phyloP scores from a whole-genome alignment of 2,797 vertebrate genomes.

The Lepus townsendii region DNA sequence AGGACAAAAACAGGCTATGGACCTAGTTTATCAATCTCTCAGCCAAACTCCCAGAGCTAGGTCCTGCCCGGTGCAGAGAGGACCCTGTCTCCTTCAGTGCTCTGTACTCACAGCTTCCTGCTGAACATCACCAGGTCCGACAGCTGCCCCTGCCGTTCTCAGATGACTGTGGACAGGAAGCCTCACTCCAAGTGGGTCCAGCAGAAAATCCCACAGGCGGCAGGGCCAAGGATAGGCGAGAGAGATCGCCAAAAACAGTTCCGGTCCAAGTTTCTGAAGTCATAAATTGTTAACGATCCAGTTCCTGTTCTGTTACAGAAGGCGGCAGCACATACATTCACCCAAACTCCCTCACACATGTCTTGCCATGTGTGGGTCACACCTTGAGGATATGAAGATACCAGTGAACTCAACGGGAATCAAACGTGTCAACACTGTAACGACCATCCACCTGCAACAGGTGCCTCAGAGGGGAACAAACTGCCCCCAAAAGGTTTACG shows the following conservation, averaged over 20 bases:
- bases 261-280: not conserved
- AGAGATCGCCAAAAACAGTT: not conserved
- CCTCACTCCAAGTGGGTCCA: not conserved
- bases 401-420: not conserved
- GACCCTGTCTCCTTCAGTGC: fast-evolving
- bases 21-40: not conserved
- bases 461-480: not conserved
- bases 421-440: not conserved
- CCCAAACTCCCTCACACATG: no score
- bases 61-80: not conserved
- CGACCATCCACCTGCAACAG: not conserved
- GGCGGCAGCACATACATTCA: fast-evolving
- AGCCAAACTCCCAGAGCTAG: not conserved
- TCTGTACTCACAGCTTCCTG: not conserved
- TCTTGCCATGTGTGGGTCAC: fast-evolving
- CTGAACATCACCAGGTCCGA: no score
- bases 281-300: not conserved
- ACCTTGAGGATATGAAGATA: not conserved
- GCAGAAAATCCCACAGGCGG: not conserved
- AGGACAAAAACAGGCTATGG: not conserved
- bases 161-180: not conserved
- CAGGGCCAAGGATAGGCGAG: fast-evolving
- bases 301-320: fast-evolving
- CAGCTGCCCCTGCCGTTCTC: not conserved
- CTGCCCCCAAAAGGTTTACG: not conserved